Base-by-base conservation (phyloP, 1,140 invertebrate genomes). In the Cherax destructor region DNA sequence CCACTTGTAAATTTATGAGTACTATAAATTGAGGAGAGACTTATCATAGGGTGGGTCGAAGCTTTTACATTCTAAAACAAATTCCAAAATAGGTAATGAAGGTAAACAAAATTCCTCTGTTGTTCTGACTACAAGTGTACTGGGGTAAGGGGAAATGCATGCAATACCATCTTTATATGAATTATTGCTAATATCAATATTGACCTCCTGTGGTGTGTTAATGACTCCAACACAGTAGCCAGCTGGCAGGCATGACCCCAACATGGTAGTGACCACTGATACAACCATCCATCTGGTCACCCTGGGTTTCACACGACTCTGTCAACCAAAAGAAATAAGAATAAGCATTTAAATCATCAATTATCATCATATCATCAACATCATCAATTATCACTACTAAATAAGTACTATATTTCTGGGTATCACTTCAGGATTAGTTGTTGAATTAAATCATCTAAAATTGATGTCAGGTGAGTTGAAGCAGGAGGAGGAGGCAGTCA, bases 201-300 rank as follows among this genome's bases (percentile, higher is more conserved):
- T 79, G 4, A 91, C 89, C 76, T 85, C 89, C 41, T 91, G 89
- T 10, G 89, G 89, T 3, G 89, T 91, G 76, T 91, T 91, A 74
- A 91, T 91, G 41, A 91, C 89, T 2, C 89, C 89, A 3, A 91
- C 49, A 30, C 83, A 79, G 76, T 91, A 91, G 16, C 89, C 89
- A 50, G 21, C 72, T 5, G 89, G 89, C 7, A 91, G 10, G 10
- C 83, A 50, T 5, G 89, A 91, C 3, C 89, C 89, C 59, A 91
- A 10, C 11, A 91, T 16, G 13, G 52, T 78, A 21, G 61, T 13
- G 16, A 52, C 41, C 41, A 91, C 56, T 9, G 89, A 56, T 11
- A 80, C 9, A 18, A 91, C 16, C 52, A 91, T 18, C 83, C 76
- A 79, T 65, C 50, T 24, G 4, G 89, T 80, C 21, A 91, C 61